Base-by-base conservation (phyloP, 2,888 invertebrate genomes). In the Antheraea assamensis region DNA sequence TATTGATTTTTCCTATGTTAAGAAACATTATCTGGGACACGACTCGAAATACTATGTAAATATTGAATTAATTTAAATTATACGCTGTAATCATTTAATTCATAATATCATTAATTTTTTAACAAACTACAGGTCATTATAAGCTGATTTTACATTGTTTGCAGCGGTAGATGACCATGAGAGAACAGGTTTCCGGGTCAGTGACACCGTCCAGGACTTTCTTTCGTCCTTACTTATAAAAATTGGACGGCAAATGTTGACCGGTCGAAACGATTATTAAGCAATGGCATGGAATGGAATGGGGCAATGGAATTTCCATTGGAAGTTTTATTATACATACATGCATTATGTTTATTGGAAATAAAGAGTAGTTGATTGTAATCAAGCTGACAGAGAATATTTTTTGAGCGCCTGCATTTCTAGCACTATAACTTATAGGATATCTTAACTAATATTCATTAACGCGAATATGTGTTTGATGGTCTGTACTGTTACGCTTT, bases 181-280 rank as follows among this genome's bases (percentile, higher is more conserved):
- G 80, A 83, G 52, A 35, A 73, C 73, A 80, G 83, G 83, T 82
- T 82, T 79, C 78, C 74, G 76, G 87, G 85, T 85, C 85, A 78
- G 76, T 81, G 83, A 84, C 84, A 83, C 78, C 80, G 78, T 82
- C 77, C 81, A 85, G 86, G 87, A 86, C 81, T 83, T 83, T 82
- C 81, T 83, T 80, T 75, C 81, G 78, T 83, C 83, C 81, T 79
- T 76, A 68, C 35, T 35, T 7, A 68, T 58, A 70, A 73, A 64
- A 73, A 70, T 70, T 70, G 70, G 35, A 42, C 58, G 55, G 35
- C n/a, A 17, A 24, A 58, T n/a, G 49, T 55, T 72, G 31, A 17
- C 58, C 70, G 73, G 68, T 64, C 74, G 73, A 72, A 71, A 70
- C 42, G 47, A 70, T 72, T 72, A 70, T 74, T 30, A 17, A 30